phyloP scores from a whole-genome alignment of 2,113 vertebrate species.

The Sterna hirundo region DNA sequence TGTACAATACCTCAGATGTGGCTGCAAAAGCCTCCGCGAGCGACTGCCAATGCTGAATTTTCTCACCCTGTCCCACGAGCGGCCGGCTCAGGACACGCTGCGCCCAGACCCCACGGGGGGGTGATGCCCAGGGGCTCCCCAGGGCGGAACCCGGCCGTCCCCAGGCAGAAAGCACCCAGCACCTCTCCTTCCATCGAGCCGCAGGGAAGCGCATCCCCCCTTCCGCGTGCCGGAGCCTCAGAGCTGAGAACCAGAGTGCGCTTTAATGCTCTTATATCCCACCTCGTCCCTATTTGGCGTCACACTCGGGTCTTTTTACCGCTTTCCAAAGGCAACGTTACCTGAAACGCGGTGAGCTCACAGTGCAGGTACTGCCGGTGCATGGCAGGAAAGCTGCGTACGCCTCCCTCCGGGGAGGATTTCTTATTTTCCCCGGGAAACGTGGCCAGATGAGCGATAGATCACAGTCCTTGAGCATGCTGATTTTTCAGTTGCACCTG shows the following conservation, averaged over 20 bases:
- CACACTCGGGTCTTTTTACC: accelerated
- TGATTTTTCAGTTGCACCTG: not conserved
- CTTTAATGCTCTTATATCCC: accelerated
- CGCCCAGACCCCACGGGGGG: accelerated
- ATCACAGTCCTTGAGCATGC: not conserved
- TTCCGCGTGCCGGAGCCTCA: accelerated
- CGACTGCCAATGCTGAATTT: not conserved
- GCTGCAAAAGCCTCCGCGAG: not conserved
- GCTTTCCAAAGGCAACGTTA: not conserved
- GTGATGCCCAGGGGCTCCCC: not conserved
- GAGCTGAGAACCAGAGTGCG: not conserved
- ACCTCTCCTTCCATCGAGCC: accelerated
- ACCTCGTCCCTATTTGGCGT: accelerated
- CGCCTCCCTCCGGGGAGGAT: not conserved
- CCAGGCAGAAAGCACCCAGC: not conserved
- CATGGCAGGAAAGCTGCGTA: accelerated
- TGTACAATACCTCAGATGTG: not conserved
- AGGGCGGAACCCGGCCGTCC: not conserved
- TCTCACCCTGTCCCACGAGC: not conserved
- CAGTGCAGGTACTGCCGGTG: not conserved
- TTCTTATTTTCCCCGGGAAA: not conserved
- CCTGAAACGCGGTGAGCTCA: accelerated
- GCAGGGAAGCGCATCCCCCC: not conserved
- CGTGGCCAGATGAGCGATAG: accelerated
- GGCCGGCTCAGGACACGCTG: accelerated